Evolutionary conservation across 2,113 vertebrate genomes (phyloP), one percentile per base, ranked within the genome.

Genomic region (Dolichotis patagonum): DNA sequence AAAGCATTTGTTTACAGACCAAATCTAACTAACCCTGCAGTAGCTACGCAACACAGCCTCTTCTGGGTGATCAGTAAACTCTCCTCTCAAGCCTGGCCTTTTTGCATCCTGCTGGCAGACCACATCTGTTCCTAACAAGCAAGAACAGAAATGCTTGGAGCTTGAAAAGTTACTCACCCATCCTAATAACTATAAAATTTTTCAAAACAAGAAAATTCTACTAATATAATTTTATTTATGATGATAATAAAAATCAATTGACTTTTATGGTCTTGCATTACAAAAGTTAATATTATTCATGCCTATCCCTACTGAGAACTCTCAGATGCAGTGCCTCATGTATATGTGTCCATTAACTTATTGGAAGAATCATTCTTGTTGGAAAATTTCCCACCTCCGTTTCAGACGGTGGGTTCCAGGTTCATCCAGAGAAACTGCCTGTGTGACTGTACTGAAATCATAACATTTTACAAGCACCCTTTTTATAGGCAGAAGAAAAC

Each of bases 401-500:
- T 96, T 97, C 92, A 96, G 96, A 85, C 69, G 65, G 49, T 0
- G 49, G 89, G 87, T 92, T 71, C 41, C 38, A 41, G 82, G 88
- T 95, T 97, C 95, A 94, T 30, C 62, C 24, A 11, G 85, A 3
- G 28, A 97, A 95, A 85, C 60, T 95, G 54, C 85, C 90, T 91
- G 65, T 84, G 35, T 82, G 73, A 81, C 81, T 95, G 94, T 93
- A 80, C 63, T 80, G 67, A 92, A 96, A 93, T 94, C 77, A 88
- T 86, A 95, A 97, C 91, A 97, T 98, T 96, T 97, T 96, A 96
- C 87, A 96, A 90, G 90, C 60, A 49, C 88, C n/a, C 75, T 75
- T 97, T 97, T 94, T 95, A 96, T 88, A 97, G 94, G 95, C 71
- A 96, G 87, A 92, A 96, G 96, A 78, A 96, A 97, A 95, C 87